Evolutionary conservation across 2,888 invertebrate species (phyloP), one percentile per base, ranked within the genome.

Genomic region (Oasisia sp.): DNA sequence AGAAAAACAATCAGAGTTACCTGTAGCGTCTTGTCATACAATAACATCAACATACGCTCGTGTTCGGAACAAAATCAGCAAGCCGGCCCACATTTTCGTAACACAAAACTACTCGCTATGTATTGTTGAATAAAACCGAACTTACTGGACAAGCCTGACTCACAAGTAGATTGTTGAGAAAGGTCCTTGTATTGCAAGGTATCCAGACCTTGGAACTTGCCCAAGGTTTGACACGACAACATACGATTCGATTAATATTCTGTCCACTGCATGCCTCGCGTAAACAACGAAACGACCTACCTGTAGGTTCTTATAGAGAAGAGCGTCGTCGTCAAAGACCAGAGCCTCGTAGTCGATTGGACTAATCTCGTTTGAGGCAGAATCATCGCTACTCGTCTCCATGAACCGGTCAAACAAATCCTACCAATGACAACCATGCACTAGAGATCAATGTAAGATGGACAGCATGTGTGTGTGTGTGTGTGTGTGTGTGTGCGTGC

Each of bases 321-420:
- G 74, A 74, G 74, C 91, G 45, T 91, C 89, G 27, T 89, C 89
- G 32, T 32, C 89, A 58, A 92, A 89, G 0, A 50, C 93, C 27
- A 93, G 91, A 38, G 92, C 92, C 27, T 93, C 93, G 89, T 93
- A 93, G 89, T 93, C 93, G 50, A 93, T 92, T 19, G 92, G 58
- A 27, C 92, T 93, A 19, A 44, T 45, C 32, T 74, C 38, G 45
- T 58, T 91, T n/a, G 91, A 58, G 32, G 89, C 92, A 0, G 90
- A 38, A 45, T 74, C 91, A 38, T 74, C 91, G 32, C 91, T 91
- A 44, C 90, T 90, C 74, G 74, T 74, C 90, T 89, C 89, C 89
- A 93, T 91, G 92, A 90, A 93, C 50, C 91, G 92, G 89, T 93
- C 92, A 89, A 93, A 93, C 74, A 93, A 89, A 56, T 91, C 92